Evolutionary conservation across 2,797 vertebrate genomes (phyloP).

Genomic region (Pipistrellus nathusii): DNA sequence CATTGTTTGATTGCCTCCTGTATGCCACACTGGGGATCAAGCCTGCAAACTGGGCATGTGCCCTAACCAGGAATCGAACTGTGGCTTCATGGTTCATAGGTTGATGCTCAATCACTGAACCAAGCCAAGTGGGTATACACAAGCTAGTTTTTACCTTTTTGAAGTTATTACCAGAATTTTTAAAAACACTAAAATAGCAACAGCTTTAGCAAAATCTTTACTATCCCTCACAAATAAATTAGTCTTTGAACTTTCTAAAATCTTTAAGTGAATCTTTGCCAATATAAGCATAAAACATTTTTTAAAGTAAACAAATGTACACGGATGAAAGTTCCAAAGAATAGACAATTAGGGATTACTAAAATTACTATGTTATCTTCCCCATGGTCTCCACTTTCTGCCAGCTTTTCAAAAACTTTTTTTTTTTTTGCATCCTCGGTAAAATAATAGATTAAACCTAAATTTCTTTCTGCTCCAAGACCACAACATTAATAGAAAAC

Average conservation of each 20-base stretch:
- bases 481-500: neutral
- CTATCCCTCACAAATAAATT: neutral
- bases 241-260: neutral
- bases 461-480: neutral
- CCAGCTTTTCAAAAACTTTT: neutral
- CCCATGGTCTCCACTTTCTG: neutral
- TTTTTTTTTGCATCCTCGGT: neutral
- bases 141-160: neutral
- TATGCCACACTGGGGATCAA: too few species aligned
- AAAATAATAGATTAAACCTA: neutral
- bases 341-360: neutral
- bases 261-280: neutral
- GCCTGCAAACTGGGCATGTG: too few species aligned
- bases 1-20: too few species aligned
- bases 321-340: neutral
- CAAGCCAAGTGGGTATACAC: neutral
- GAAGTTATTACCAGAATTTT: neutral
- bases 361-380: neutral
- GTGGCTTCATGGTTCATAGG: too few species aligned
- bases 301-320: neutral
- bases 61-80: too few species aligned
- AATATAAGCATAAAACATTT: constrained; percentile 24
- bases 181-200: neutral
- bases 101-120: too few species aligned
- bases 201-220: neutral